A percentile compares a stretch with the other conserved stretches of the same genome.
phyloP scores from a whole-genome alignment of 35 echinoderm and acorn worm species.

The Apostichopus californicus region DNA sequence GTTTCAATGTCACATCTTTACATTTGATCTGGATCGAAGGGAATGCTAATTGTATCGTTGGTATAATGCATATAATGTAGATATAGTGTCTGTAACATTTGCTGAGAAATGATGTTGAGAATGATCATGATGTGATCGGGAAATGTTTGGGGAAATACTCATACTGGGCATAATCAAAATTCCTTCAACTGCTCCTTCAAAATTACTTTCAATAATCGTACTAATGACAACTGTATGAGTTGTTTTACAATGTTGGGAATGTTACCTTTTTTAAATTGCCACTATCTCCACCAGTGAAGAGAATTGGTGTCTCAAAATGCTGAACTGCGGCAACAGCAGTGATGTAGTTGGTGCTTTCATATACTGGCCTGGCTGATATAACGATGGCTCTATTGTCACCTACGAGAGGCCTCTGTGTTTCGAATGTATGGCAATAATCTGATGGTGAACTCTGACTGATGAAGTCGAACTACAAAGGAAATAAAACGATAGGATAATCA shows the following conservation, averaged over 20 bases:
- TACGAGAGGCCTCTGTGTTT: neutral
- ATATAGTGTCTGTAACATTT: too few species aligned
- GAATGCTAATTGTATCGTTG: too few species aligned
- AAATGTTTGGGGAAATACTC: too few species aligned
- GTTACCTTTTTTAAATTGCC: constrained; percentile 21
- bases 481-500: neutral
- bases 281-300: neutral
- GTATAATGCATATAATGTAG: too few species aligned
- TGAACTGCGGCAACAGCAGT: constrained; percentile 48
- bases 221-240: too few species aligned
- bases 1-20: too few species aligned
- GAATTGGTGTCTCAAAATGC: constrained; percentile 36
- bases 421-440: constrained; percentile 11
- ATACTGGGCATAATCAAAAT: too few species aligned
- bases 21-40: too few species aligned
- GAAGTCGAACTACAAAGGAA: neutral
- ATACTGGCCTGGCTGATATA: constrained; percentile 15
- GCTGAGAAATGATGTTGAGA: neutral
- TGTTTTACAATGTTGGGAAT: neutral
- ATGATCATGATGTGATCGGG: neutral
- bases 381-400: neutral
- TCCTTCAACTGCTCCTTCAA: too few species aligned
- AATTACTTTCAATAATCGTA: too few species aligned
- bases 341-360: constrained; percentile 3
- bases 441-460: neutral